Conservation (phyloP, 2,797 vertebrate genomes). For the Gadopsis marmoratus region DNA sequence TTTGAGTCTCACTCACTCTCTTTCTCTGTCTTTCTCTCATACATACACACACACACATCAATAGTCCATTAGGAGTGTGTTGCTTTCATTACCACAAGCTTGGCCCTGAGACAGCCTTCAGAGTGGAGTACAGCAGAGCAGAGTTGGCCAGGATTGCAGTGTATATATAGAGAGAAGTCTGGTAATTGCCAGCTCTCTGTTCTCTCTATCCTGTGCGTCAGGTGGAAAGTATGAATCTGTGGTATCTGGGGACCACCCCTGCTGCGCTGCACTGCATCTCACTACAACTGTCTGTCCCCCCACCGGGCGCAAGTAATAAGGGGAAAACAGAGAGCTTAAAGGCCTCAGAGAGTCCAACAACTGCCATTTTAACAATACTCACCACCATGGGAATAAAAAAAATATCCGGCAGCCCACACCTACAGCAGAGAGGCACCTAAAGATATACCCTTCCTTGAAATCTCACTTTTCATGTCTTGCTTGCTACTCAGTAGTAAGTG, state of each 20-base stretch:
- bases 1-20: conserved; percentile 29
- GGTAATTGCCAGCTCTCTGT: conserved; percentile 81
- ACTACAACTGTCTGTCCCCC: conserved; percentile 71
- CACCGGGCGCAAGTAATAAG: conserved; percentile 70
- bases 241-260: conserved; percentile 77
- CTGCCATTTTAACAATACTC: conserved; percentile 70
- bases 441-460: conserved; percentile 56
- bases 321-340: conserved; percentile 75
- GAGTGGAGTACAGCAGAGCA: conserved; percentile 71
- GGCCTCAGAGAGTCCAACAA: conserved; percentile 74
- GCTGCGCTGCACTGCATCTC: conserved; percentile 64
- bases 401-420: conserved; percentile 36
- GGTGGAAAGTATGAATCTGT: conserved; percentile 80
- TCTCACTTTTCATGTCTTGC: conserved; percentile 52
- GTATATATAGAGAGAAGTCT: conserved; percentile 71
- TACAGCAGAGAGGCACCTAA: conserved; percentile 48
- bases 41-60: conserved; percentile 62
- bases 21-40: conserved; percentile 47
- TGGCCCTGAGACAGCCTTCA: conserved; percentile 77
- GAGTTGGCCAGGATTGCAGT: conserved; percentile 68
- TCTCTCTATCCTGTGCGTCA: conserved; percentile 75
- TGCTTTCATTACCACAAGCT: conserved; percentile 82
- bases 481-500: conserved; percentile 34
- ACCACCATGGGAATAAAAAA: conserved; percentile 47
- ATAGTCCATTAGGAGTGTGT: conserved; percentile 81